A percentile compares a stretch with the other conserved stretches of the same genome.
Conservation (phyloP, 2,797 vertebrate species). For the Chaunax sp. region DNA sequence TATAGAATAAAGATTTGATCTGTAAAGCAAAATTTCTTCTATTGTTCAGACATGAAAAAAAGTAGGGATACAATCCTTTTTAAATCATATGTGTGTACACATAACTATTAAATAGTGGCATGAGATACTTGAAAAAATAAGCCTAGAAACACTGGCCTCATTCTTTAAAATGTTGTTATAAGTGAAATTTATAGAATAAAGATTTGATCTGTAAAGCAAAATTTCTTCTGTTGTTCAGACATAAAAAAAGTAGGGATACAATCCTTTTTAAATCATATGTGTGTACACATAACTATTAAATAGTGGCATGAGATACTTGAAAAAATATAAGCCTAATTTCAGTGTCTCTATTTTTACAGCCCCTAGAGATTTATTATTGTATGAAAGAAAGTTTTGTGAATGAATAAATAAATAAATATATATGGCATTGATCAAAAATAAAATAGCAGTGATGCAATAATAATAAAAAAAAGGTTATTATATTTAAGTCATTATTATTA, state of each 20-base stretch:
- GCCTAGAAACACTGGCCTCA: neutral
- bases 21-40: neutral
- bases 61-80: neutral
- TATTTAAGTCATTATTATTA: neutral
- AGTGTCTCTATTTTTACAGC: neutral
- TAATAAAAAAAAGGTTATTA: too few species aligned
- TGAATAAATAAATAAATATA: too few species aligned
- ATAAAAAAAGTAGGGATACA: neutral
- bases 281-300: neutral
- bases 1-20: neutral
- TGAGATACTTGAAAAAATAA: neutral
- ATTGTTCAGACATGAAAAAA: neutral
- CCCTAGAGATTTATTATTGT: neutral
- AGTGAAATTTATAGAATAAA: neutral
- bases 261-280: neutral
- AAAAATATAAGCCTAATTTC: neutral
- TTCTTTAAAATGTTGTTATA: neutral
- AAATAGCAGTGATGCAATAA: too few species aligned
- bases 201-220: neutral
- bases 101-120: neutral
- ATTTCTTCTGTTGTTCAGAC: neutral
- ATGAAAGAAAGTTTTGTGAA: neutral
- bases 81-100: neutral
- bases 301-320: neutral
- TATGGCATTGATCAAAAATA: too few species aligned